These are phyloP conservation scores for Eupsittula cactorum DNA, from an alignment of 2,113 vertebrate species.

Conservation along the genomic window DNA sequence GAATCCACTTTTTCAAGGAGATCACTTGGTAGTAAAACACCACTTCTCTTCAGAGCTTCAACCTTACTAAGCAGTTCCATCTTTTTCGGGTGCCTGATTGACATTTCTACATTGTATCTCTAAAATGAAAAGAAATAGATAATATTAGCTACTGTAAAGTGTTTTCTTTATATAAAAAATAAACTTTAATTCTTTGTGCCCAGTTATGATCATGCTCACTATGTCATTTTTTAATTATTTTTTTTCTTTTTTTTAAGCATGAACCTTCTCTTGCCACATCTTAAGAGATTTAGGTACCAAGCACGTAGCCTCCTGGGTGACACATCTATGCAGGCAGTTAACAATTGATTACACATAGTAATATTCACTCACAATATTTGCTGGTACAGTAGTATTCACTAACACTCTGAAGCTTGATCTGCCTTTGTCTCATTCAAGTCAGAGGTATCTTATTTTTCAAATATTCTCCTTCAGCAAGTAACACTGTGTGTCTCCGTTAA, in stretches of 20 bases:
- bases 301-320: background rate
- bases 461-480: background rate
- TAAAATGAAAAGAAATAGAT: constrained; percentile 70
- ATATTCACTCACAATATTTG: background rate
- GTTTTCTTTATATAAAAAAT: background rate
- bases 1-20: constrained; percentile 88
- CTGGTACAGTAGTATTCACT: background rate
- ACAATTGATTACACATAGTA: background rate
- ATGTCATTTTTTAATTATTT: background rate
- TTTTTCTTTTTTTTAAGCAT: background rate
- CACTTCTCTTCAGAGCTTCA: constrained; percentile 88
- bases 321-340: background rate
- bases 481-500: background rate
- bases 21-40: constrained; percentile 81
- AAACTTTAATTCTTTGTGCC: background rate
- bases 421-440: background rate
- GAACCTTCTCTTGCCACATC: background rate
- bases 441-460: background rate
- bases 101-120: constrained; percentile 91
- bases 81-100: constrained; percentile 88
- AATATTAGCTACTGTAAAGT: constrained; percentile 28
- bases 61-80: constrained; percentile 87
- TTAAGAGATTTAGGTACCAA: background rate
- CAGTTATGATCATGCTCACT: background rate
- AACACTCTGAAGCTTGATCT: background rate